Evolutionary conservation across 2,113 vertebrate genomes (phyloP), one percentile per base, ranked within the genome.

Genomic region (Camarhynchus parvulus): DNA sequence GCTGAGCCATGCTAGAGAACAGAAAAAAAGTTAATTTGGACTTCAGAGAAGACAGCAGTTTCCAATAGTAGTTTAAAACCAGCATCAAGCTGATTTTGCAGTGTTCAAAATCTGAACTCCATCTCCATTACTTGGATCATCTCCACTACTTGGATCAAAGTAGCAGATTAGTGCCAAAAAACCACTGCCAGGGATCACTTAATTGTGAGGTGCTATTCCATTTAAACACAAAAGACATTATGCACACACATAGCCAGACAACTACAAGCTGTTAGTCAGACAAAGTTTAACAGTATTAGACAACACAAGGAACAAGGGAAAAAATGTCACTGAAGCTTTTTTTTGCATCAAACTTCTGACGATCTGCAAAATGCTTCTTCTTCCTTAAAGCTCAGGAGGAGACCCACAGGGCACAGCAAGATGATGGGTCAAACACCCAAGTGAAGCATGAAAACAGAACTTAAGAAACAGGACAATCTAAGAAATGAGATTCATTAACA

Each of bases 191-290:
- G 0, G 13, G 37, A 64, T 25, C 55, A 74, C 42, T 67, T 70
- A 55, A 67, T 3, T 3, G 1, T 39, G 24, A 78, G 69, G 35
- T 68, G 58, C 52, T 68, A 22, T 6, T 74, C 10, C 52, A 56
- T 47, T 80, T 63, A 25, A 84, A 37, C 24, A 69, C 21, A 66
- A 47, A 75, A 63, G 12, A 10, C 24, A 55, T 7, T 21, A 27
- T 2, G 20, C 7, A 31, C 25, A 44, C 22, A 56, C 3, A 0
- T 0, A 37, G 47, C 27, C 50, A 35, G 11, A 59, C 9, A 92
- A 30, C 39, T n/a, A 24, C 37, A 62, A 11, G 46, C 9, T 66
- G 19, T 53, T 31, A 42, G 20, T 44, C 49, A 66, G n/a, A 21
- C 31, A 39, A 59, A 28, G 31, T 1, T 67, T 22, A 62, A 73